Base-by-base conservation (phyloP, 2,797 vertebrate genomes). In the Melanotaenia pygmaea region DNA sequence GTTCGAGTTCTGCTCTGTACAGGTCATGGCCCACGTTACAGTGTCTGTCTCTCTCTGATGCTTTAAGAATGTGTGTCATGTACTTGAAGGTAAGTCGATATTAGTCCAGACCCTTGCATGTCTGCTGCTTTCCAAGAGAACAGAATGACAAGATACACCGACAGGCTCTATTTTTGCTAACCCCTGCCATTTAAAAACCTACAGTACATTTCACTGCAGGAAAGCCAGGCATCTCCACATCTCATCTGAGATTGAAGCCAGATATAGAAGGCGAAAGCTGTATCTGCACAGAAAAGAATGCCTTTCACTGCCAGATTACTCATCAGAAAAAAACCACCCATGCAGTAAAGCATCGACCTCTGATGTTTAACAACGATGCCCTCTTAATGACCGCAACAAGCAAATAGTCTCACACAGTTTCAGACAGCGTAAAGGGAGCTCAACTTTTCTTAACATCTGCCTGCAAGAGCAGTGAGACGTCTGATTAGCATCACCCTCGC, bases 61-160 rank as follows among this genome's bases (percentile, higher is more conserved):
- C 70, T 57, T 83, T 56, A 35, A 68, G 75, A 60, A 74, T 61
- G 70, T 34, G 60, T 87, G 80, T 81, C 72, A 45, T 81, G 70
- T 64, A 53, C 66, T 73, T 86, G 81, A 90, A 88, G 86, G 88
- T 86, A 88, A 91, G 86, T 90, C 86, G 56, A 91, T 90, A 88
- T 71, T 66, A 74, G 79, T 74, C 76, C 73, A 65, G 47, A 67
- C 59, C 69, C 47, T 59, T 30, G 62, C 64, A 65, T 62, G 72
- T 79, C 70, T 59, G 57, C 76, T 73, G 34, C 22, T 56, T 59
- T 80, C 71, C 70, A 57, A 40, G 65, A 76, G 60, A 76, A 67
- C 66, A 81, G 53, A 76, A 86, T 60, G 59, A 75, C 66, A 34
- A 64, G 70, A 40, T 30, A 45, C 73, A 50, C 57, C 67, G 79